Percentiles rank a stretch among this genome's conserved stretches.
Evolutionary conservation across 2,113 vertebrate genomes (phyloP).

Genomic region (Lanius ludovicianus): DNA sequence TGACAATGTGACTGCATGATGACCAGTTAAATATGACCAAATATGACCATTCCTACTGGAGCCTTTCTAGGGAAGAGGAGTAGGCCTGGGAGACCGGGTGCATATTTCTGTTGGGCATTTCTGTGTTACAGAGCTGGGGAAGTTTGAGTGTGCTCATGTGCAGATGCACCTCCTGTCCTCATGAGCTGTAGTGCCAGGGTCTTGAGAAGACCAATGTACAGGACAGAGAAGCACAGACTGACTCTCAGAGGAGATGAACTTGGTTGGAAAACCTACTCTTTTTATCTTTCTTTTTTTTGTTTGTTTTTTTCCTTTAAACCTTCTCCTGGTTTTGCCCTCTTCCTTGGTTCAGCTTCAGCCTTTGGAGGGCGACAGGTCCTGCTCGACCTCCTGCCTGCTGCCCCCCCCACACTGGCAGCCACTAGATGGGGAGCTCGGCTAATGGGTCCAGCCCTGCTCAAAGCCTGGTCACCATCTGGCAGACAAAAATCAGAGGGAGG

Average conservation of each 20-base stretch:
- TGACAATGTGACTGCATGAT: background rate
- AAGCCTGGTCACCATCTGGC: conserved; percentile 33
- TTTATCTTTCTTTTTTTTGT: too few relatives aligned
- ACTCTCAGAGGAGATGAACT: background rate
- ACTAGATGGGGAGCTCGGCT: conserved; percentile 39
- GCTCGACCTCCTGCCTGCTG: background rate
- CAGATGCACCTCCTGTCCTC: background rate
- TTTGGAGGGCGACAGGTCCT: conserved; percentile 9
- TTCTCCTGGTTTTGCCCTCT: background rate
- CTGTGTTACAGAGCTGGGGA: background rate
- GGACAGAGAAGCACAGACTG: background rate
- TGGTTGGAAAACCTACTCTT: background rate
- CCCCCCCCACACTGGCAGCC: background rate
- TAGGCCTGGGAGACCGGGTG: background rate
- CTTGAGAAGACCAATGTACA: background rate
- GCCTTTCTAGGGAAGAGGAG: background rate
- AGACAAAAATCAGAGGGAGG: conserved; percentile 22
- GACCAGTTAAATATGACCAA: background rate
- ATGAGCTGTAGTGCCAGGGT: background rate
- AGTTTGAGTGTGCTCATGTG: background rate
- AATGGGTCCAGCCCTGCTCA: background rate
- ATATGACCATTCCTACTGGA: background rate
- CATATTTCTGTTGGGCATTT: background rate
- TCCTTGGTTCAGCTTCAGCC: background rate
- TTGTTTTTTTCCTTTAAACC: too few relatives aligned